phyloP scores from a whole-genome alignment of 2,113 vertebrate genomes.

The Apodemus sylvaticus region DNA sequence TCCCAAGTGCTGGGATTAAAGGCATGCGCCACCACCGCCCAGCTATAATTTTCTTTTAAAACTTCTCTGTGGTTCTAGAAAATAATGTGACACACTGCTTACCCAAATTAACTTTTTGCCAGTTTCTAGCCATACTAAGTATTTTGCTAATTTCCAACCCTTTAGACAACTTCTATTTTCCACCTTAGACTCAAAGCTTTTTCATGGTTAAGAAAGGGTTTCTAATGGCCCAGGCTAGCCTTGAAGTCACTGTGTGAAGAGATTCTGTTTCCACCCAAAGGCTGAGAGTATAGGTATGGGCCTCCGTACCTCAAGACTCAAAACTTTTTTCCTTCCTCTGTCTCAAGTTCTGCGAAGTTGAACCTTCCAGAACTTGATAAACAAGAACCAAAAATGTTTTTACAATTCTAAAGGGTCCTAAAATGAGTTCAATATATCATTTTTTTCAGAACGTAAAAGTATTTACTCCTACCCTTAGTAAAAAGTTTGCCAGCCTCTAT shows the following conservation, averaged over 20 bases:
- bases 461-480: background rate
- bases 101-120: background rate
- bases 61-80: background rate
- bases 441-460: slow-evolving; percentile 22
- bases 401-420: background rate
- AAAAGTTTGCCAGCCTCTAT: background rate
- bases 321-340: background rate
- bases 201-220: background rate
- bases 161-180: slow-evolving; percentile 17
- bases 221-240: background rate
- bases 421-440: background rate
- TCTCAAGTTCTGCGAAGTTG: background rate
- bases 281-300: background rate
- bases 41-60: background rate
- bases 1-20: too few relatives aligned
- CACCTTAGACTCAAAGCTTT: background rate
- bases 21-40: too few relatives aligned
- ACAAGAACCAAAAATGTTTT: background rate
- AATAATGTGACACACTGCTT: background rate
- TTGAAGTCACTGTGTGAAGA: background rate
- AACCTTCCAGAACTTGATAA: background rate
- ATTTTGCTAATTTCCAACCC: background rate
- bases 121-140: background rate
- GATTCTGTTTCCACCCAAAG: background rate
- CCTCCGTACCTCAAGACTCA: background rate